Evolutionary conservation across 2,113 vertebrate species (phyloP).

Genomic region (Pelecanus crispus): DNA sequence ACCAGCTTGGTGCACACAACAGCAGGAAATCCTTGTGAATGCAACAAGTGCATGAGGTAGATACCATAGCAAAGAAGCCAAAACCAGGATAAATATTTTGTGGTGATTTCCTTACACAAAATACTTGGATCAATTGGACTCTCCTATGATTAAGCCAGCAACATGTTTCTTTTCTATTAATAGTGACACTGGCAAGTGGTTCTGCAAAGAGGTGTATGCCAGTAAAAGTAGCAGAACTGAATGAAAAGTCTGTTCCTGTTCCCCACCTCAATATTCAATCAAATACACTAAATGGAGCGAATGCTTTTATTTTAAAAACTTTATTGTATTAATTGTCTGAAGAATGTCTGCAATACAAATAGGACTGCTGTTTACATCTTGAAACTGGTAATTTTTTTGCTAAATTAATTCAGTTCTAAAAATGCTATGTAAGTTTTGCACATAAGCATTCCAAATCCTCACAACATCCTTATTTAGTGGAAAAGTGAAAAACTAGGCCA

Average conservation of each 20-base stretch:
- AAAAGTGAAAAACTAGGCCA: neutral
- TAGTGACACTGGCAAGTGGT: neutral
- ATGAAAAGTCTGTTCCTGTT: neutral
- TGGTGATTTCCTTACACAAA: neutral
- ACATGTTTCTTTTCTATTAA: neutral
- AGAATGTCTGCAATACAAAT: neutral
- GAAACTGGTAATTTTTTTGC: neutral
- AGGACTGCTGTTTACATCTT: neutral
- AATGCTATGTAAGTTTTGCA: neutral
- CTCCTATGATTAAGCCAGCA: neutral
- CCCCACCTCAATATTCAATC: neutral
- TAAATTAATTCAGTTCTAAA: neutral
- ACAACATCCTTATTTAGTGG: neutral
- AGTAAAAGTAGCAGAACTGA: neutral
- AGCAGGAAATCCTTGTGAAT: neutral
- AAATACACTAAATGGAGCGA: neutral
- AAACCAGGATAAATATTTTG: conserved; percentile 15
- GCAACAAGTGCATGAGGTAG: neutral
- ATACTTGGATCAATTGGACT: neutral
- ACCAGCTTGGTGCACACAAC: neutral
- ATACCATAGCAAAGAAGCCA: neutral
- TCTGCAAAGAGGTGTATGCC: neutral
- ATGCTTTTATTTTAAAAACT: neutral
- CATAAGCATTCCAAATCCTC: neutral
- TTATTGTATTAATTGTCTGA: neutral